Conservation (phyloP, 2,888 invertebrate species). For the Onchidella celtica region DNA sequence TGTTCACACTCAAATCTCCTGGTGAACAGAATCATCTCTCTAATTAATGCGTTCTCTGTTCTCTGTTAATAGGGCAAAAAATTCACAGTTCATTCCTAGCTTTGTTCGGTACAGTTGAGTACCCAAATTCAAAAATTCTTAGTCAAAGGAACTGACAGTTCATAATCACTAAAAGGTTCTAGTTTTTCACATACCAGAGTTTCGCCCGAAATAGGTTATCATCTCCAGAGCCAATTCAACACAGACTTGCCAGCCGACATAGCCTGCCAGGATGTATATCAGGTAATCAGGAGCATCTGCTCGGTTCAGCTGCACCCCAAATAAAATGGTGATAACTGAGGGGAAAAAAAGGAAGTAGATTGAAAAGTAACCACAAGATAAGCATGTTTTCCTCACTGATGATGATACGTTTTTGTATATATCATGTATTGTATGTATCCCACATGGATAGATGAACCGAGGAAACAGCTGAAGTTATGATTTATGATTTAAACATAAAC, state of each 20-base stretch:
- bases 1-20: too few relatives aligned
- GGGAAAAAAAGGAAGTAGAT: too few relatives aligned
- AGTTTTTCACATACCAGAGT: neutral
- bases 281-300: conserved; percentile 56
- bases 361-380: neutral
- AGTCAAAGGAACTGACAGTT: neutral
- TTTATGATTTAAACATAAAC: too few relatives aligned
- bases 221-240: conserved; percentile 57
- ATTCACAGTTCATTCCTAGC: too few relatives aligned
- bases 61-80: too few relatives aligned
- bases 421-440: too few relatives aligned
- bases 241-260: conserved; percentile 55
- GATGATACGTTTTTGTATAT: neutral
- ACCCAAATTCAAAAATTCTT: neutral
- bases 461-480: too few relatives aligned
- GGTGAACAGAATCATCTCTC: too few relatives aligned
- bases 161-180: neutral
- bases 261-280: conserved; percentile 55
- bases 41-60: too few relatives aligned
- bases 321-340: conserved; percentile 60
- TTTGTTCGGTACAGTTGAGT: too few relatives aligned
- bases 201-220: conserved; percentile 39
- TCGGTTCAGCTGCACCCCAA: conserved; percentile 56
- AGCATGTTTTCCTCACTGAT: neutral
- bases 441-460: too few relatives aligned